Evolutionary conservation across 2,113 vertebrate genomes (phyloP), one percentile per base, ranked within the genome.

Genomic region (rat (Rattus norvegicus)): DNA sequence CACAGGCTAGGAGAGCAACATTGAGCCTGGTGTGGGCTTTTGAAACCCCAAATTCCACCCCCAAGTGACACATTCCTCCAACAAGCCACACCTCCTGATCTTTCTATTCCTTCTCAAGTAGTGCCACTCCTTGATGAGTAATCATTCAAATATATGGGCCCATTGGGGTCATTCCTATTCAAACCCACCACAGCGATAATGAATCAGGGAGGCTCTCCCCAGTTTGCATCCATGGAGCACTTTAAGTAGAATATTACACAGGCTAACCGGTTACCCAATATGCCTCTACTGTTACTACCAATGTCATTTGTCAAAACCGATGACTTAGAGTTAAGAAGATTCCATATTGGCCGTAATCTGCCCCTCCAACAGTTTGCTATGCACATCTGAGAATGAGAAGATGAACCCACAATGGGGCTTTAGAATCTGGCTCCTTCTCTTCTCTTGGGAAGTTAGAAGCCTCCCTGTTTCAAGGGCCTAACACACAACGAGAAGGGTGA

Each of bases 141-240:
- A 9, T 13, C 80, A 61, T 61, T 8, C 80, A 39, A 28, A 14
- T 39, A 8, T 16, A 39, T 61, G 56, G 22, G 36, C 36, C 36
- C 39, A 7, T 39, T 33, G 36, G 80, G 36, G 11, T 28, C 7
- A 36, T 39, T 61, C n/a, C 61, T 24, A 24, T 61, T 61, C 54
- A 83, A 39, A 39, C 22, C 3, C 22, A 39, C 54, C 43, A 73
- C 3, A 10, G 63, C 0, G 7, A 13, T 28, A 59, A 52, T 26
- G 33, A 76, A 33, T 10, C 49, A 2, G 87, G 81, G 2, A 22
- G 39, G 54, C 54, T 12, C 5, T 65, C n/a, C 84, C 88, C 13
- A 76, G 28, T 0, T 7, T 26, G 36, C 52, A 12, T 1, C 0
- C 39, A 7, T 0, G 28, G 33, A 67, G 11, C 0, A 0, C 13